Evolutionary conservation across 2,113 vertebrate species (phyloP), one percentile per base, ranked within the genome.

Genomic region (Potamarius usumacintae): DNA sequence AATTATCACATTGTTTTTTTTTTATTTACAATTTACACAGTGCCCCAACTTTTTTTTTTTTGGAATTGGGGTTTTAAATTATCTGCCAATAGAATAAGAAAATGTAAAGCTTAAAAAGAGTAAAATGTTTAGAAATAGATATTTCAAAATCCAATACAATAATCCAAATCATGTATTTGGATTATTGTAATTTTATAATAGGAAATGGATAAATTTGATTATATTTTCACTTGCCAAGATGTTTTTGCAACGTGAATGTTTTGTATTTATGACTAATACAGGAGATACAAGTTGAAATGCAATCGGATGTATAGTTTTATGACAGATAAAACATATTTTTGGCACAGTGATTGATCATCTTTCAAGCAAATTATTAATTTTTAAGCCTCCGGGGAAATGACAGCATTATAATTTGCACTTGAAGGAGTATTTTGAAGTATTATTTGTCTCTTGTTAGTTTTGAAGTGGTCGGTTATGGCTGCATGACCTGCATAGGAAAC

Each of bases 401-500:
- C 50, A 8, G 6, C 15, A 58, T 34, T 34, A 60, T 57, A 79
- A 79, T 15, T 57, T 30, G 27, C 27, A 60, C 12, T 62, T 74
- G 63, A 57, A 34, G 34, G 62, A 30, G 42, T 42, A 42, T 42
- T 42, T 42, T 42, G 42, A 42, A 42, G 42, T 27, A 50, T 57
- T 62, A 22, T 53, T 88, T 82, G 71, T 11, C 85, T 27, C 42
- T 85, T 17, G 63, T 50, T 78, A 99, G 98, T 90, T 99, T 99
- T 93, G 98, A 98, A 9, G 97, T 99, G 11, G 98, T 99, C 42
- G 98, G 98, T 87, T 99, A 99, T 14, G 98, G 98, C 58, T 99
- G 98, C 90, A 99, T 99, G 98, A 99, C 98, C 3, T 99, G 98
- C 90, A 99, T 99, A 82, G 98, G 98, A 84, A 99, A 99, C 93